Evolutionary conservation across 2,797 vertebrate genomes (phyloP), one percentile per base, ranked within the genome.

Genomic region (Eremophila alpestris): DNA sequence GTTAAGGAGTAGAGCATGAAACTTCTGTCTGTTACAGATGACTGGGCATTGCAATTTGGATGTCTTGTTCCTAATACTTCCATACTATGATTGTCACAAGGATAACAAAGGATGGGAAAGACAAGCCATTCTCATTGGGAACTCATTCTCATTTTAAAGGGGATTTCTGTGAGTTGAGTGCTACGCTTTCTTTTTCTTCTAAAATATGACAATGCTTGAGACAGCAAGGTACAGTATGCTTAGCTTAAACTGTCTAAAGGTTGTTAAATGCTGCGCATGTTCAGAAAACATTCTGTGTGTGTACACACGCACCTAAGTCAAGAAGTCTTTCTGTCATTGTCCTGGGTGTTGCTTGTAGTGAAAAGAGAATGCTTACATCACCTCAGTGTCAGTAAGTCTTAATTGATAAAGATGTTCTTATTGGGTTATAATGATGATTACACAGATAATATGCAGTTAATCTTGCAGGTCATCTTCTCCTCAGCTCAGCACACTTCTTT

Each of bases 41-140:
- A 83, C 83, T 92, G 87, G 91, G 52, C 93, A 92, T 65, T 96
- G 81, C 93, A 93, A 88, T 93, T 95, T 2, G 2, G 93, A 97
- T 93, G 85, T 97, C 97, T 97, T 97, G 58, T 96, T 97, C 94
- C 78, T 29, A 86, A 41, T 90, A 69, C 76, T 56, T 90, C 82
- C 75, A 83, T 83, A 76, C 52, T 74, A 49, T 80, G 85, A 95
- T 77, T 96, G 91, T 93, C 94, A 89, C 69, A 90, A 74, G 46
- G 77, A 93, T 91, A 88, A 95, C 80, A 90, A 92, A 93, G 43
- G 43, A 83, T 91, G 40, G 56, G 56, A 83, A 91, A 90, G 45
- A 77, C 49, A 92, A 87, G 46, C 23, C 41, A 38, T 87, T 92
- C 71, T 92, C 43, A 87, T 73, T 89, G 89, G 86, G 64, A 70